These are phyloP conservation scores for Catonia carolina DNA, from an alignment of 2,888 invertebrate genomes.

Conservation along the genomic window DNA sequence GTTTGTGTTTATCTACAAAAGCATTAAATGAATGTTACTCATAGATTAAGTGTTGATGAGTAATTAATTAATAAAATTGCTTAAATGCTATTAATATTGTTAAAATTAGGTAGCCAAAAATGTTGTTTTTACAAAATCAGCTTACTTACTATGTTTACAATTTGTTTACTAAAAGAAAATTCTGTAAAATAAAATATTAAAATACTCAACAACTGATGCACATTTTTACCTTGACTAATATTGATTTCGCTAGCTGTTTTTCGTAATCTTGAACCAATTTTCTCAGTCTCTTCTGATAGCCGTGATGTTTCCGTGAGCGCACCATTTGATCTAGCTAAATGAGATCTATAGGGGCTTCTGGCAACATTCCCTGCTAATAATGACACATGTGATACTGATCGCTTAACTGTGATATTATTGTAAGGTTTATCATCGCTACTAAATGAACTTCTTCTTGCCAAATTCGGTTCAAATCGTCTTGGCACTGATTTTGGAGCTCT, in stretches of 20 bases:
- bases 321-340: conserved; percentile 1
- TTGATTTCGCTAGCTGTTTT: conserved; percentile 38
- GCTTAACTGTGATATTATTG: conserved; percentile 41
- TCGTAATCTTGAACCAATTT: conserved; percentile 39
- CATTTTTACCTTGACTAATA: conserved; percentile 34
- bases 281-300: background rate
- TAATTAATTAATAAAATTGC: too few relatives aligned
- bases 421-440: conserved; percentile 13
- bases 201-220: too few relatives aligned
- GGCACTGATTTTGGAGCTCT: conserved; percentile 20
- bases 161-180: too few relatives aligned
- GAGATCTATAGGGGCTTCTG: conserved; percentile 16
- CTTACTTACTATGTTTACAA: too few relatives aligned
- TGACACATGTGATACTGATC: conserved; percentile 45
- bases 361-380: conserved; percentile 33
- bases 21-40: too few relatives aligned
- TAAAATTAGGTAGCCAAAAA: too few relatives aligned
- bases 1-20: too few relatives aligned
- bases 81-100: too few relatives aligned
- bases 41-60: too few relatives aligned
- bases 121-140: too few relatives aligned
- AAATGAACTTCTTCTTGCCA: conserved; percentile 23
- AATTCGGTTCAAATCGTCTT: conserved; percentile 18
- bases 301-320: background rate
- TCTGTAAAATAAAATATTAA: too few relatives aligned